Percentiles rank a stretch among this genome's conserved stretches.
Evolutionary conservation across 2,797 vertebrate species (phyloP).

Genomic region (Thaleichthys pacificus): DNA sequence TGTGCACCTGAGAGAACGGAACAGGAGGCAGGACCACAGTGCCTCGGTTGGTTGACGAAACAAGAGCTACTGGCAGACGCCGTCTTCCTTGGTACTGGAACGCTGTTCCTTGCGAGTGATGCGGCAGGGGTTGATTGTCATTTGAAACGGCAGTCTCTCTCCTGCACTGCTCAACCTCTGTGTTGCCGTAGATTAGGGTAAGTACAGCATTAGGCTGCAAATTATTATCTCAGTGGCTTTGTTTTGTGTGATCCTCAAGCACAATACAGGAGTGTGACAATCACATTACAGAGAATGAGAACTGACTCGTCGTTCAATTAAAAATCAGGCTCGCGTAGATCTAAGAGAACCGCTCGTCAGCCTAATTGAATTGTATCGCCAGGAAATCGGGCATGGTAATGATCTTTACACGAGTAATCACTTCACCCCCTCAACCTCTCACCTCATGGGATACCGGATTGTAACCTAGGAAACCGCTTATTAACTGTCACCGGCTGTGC

Average conservation of each 20-base stretch:
- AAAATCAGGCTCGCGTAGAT: slow-evolving; percentile 64
- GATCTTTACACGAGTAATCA: slow-evolving; percentile 49
- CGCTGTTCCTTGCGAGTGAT: slow-evolving; percentile 38
- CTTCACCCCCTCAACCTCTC: slow-evolving; percentile 37
- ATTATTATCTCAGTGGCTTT: slow-evolving; percentile 63
- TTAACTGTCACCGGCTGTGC: slow-evolving; percentile 28
- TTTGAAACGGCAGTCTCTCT: slow-evolving; percentile 56
- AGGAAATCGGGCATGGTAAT: slow-evolving; percentile 61
- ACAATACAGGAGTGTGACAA: slow-evolving; percentile 69
- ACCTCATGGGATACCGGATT: slow-evolving; percentile 18
- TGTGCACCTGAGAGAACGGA: background rate
- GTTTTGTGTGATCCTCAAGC: slow-evolving; percentile 66
- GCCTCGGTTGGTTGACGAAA: no score
- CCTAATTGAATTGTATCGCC: slow-evolving; percentile 65
- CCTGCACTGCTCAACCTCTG: slow-evolving; percentile 44
- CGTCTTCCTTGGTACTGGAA: slow-evolving; percentile 38
- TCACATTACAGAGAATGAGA: slow-evolving; percentile 72
- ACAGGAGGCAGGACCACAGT: no score
- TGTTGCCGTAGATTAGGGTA: slow-evolving; percentile 56
- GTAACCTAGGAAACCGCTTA: slow-evolving; percentile 36
- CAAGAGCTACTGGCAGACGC: no score
- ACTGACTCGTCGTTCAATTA: slow-evolving; percentile 69
- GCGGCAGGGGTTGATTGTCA: slow-evolving; percentile 49
- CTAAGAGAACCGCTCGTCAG: slow-evolving; percentile 60
- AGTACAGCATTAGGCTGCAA: slow-evolving; percentile 49